phyloP scores from a whole-genome alignment of 2,113 vertebrate genomes.

The Clarias macrocephalus region DNA sequence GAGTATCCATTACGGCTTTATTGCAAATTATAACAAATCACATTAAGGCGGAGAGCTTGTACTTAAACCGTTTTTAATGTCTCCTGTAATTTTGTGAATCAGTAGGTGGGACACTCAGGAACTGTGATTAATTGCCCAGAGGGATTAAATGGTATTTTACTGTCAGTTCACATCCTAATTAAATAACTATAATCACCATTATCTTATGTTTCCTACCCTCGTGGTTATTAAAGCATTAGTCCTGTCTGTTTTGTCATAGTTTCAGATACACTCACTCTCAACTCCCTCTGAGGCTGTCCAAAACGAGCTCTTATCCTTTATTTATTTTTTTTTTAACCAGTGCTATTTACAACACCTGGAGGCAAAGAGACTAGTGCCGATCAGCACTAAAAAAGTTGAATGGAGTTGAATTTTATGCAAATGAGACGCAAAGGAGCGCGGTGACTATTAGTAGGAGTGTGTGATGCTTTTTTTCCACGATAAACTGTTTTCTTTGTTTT shows the following conservation, averaged over 20 bases:
- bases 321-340: not conserved
- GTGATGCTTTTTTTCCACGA: not conserved
- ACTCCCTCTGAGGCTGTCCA: conserved; percentile 52
- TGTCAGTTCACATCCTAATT: conserved; percentile 23
- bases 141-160: conserved; percentile 30
- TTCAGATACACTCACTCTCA: conserved; percentile 64
- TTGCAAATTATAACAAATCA: conserved; percentile 25
- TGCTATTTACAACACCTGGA: not conserved
- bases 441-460: not conserved
- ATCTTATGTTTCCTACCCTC: conserved; percentile 28
- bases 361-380: not conserved
- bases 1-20: conserved; percentile 3
- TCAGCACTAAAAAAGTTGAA: not conserved
- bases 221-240: conserved; percentile 66
- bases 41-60: not conserved
- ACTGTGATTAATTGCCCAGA: conserved; percentile 23
- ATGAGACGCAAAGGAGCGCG: not conserved
- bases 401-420: not conserved
- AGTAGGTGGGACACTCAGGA: not conserved
- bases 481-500: not conserved
- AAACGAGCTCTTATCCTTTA: not conserved
- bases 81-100: conserved; percentile 28
- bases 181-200: conserved; percentile 35
- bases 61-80: conserved; percentile 7
- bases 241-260: conserved; percentile 58